Evolutionary conservation across 2,113 vertebrate genomes (phyloP).

Genomic region (Cavia aperea): DNA sequence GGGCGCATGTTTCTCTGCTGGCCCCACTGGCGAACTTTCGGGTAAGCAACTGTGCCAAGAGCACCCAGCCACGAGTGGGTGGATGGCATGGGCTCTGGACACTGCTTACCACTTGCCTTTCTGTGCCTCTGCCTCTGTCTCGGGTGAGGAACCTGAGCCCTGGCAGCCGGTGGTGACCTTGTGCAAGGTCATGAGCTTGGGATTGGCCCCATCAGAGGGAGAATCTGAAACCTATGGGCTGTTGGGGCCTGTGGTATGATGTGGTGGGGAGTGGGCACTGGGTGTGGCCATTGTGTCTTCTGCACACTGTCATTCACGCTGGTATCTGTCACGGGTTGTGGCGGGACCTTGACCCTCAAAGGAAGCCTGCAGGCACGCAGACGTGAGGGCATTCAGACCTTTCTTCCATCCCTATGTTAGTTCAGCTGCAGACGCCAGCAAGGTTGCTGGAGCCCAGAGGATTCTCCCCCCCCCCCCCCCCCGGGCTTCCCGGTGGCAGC

Average conservation of each 20-base stretch:
- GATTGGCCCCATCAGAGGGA: neutral
- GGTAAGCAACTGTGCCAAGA: neutral
- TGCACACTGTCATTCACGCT: neutral
- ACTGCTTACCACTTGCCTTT: neutral
- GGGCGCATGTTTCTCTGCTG: neutral
- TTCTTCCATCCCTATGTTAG: neutral
- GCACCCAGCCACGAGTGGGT: neutral
- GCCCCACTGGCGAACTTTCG: fast-evolving
- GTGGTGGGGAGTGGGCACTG: too few relatives aligned
- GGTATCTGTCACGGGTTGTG: neutral
- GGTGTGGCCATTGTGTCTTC: too few relatives aligned
- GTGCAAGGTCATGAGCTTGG: neutral
- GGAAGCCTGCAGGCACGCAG: neutral
- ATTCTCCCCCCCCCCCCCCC: too few relatives aligned
- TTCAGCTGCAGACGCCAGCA: neutral
- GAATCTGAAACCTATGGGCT: neutral
- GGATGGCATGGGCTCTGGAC: neutral
- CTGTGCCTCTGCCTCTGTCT: neutral
- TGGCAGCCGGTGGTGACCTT: neutral
- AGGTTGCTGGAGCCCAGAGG: neutral
- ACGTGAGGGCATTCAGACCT: neutral
- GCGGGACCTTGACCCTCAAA: neutral
- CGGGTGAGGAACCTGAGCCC: neutral
- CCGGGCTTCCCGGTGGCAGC: neutral
- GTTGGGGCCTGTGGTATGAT: neutral